phyloP scores from a whole-genome alignment of 1,140 invertebrate species.

The Ctenoplectra terminalis region DNA sequence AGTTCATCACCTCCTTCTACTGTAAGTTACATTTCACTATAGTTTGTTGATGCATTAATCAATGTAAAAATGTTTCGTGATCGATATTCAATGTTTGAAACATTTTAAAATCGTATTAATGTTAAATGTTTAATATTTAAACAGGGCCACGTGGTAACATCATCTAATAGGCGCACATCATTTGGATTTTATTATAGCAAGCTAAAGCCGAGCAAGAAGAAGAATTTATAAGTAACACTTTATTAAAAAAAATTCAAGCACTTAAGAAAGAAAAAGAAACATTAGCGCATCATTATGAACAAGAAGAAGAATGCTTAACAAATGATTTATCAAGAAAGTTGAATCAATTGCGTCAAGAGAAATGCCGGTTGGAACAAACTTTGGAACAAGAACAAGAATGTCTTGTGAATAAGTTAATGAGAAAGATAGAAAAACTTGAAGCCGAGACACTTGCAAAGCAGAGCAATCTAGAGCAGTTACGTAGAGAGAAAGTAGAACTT shows the following conservation, averaged over 20 bases:
- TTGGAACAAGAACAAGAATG: conserved; percentile 99
- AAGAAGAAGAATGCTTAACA: conserved; percentile 99
- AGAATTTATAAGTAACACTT: conserved; percentile 98
- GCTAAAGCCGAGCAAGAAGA: conserved; percentile 99
- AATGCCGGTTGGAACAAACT: conserved; percentile 95
- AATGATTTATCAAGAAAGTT: conserved; percentile 98
- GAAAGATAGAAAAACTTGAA: conserved; percentile 98
- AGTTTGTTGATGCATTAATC: not conserved
- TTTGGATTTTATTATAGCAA: conserved; percentile 93
- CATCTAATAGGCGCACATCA: conserved; percentile 86
- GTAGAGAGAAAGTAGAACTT: conserved; percentile 97
- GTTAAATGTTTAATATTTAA: conserved; percentile 52
- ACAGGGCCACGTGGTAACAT: conserved; percentile 76
- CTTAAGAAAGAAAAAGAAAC: conserved; percentile 99
- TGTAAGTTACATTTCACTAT: conserved; percentile 66
- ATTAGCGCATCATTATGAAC: conserved; percentile 98
- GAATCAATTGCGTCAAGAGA: conserved; percentile 90
- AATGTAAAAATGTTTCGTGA: not conserved
- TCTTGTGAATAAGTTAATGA: conserved; percentile 98
- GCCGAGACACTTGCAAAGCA: conserved; percentile 97
- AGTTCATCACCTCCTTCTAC: conserved; percentile 82
- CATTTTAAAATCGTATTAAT: conserved; percentile 31
- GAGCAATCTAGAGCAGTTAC: conserved; percentile 95
- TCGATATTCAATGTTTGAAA: too few species aligned
- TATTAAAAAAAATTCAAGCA: conserved; percentile 98